Evolutionary conservation across 2,888 invertebrate species (phyloP), one percentile per base, ranked within the genome.

Genomic region (Drosophila lacicola): DNA sequence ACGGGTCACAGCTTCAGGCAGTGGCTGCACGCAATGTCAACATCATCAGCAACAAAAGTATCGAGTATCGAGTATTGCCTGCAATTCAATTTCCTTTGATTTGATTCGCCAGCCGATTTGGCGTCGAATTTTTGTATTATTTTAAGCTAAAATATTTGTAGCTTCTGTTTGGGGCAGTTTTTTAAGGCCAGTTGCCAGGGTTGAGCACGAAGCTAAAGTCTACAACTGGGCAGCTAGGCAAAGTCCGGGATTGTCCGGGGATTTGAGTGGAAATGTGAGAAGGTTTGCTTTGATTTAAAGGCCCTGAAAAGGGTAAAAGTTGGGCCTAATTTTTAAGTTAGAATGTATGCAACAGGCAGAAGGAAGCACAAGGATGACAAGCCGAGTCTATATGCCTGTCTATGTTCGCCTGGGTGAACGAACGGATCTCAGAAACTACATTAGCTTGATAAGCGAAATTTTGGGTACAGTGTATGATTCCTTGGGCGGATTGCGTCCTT

Each of bases 71-170:
- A 33, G 53, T 57, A 76, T 77, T 56, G 87, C 60, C 65, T 67
- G 88, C 84, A 87, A 82, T 83, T 83, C 88, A 79, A 88, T 88
- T 83, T 83, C 78, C 85, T 88, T 67, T 53, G 55, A 80, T 78
- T 78, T 70, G 82, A 70, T 78, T 74, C 79, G 68, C 47, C 44
- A 61, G 42, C 53, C 56, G 53, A 60, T 70, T 74, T 66, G 51
- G 66, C 55, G 60, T 69, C 55, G 66, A 51, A 58, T 67, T 68
- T 73, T 77, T 37, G 36, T 64, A 74, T 69, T 70, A 71, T 63
- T 80, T 79, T 58, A 55, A 69, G 71, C 54, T 65, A 50, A 71
- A 66, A 66, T 51, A 50, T 65, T 61, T 53, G 53, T 29, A 53
- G 53, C 17, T 57, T 13, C n/a, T 11, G 11, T 25, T 11, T 44